Conservation (phyloP, 2,113 vertebrate species). For the Ciconia boyciana region DNA sequence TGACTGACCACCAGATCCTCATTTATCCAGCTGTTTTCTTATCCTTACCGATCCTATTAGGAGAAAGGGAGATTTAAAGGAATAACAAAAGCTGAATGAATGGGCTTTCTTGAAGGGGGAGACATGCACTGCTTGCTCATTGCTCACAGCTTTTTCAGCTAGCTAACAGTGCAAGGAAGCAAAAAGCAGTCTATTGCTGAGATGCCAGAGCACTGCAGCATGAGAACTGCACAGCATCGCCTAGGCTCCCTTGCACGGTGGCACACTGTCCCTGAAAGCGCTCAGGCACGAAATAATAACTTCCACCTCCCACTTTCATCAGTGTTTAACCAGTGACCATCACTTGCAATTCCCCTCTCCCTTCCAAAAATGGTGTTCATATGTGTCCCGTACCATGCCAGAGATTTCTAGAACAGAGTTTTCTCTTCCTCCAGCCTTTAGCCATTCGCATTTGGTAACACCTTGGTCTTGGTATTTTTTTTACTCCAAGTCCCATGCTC, state of each 20-base stretch:
- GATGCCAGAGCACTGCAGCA: constrained; percentile 28
- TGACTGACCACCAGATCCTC: not conserved
- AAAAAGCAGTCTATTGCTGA: constrained; percentile 22
- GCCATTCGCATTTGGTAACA: not conserved
- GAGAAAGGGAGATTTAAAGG: constrained; percentile 3
- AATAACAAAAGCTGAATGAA: constrained; percentile 3
- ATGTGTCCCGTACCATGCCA: not conserved
- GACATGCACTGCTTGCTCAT: constrained; percentile 28
- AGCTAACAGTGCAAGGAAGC: constrained; percentile 27
- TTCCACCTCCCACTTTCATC: not conserved
- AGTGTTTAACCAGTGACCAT: not conserved
- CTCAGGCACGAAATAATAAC: not conserved
- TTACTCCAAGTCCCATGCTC: not conserved
- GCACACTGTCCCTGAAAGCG: not conserved
- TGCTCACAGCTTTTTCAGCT: not conserved
- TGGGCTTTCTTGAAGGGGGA: not conserved
- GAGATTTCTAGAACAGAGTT: not conserved
- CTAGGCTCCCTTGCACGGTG: not conserved
- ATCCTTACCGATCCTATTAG: not conserved
- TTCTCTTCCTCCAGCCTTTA: not conserved
- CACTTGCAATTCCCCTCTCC: not conserved
- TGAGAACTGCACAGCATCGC: not conserved
- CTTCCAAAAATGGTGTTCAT: not conserved
- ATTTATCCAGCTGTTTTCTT: not conserved
- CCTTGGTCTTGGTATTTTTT: not conserved